Evolutionary conservation across 35 echinoderm and acorn worm genomes (phyloP), one percentile per base, ranked within the genome.

Genomic region (Ophiothrix spiculata): DNA sequence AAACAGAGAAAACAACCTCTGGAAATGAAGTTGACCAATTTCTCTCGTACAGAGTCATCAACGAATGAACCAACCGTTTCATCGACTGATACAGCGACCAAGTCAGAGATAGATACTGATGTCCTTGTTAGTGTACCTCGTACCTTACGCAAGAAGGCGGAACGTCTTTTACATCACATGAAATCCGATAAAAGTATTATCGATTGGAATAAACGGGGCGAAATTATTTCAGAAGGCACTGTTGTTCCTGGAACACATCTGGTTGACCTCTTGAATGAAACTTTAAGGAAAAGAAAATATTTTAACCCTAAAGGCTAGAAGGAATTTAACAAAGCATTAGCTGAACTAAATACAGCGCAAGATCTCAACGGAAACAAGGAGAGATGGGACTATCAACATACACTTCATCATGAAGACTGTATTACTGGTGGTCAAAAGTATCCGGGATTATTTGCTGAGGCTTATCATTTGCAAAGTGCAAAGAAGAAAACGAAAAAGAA

Each of bases 321-420:
- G 41, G 46, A 54, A 35, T 87, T 87, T 38, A 75, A 31, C 17
- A 15, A 39, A 1, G 39, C 74, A 12, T n/a, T 87, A 31, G 32
- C 0, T 1, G 31, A 13, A 17, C 36, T 79, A 33, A 39, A 87
- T 31, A 40, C 77, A 14, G 75, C 85, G 0, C 74, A 64, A 31
- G 85, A 87, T 32, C 36, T 87, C 4, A 41, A 79, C 17, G 85
- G 75, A 1, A 56, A 87, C 38, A 37, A 25, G n/a, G 77, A 87
- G 0, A 38, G 85, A 23, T 75, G 85, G 85, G 60, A 33, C 25
- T 79, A 36, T 12, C 69, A 75, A 39, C 64, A n/a, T 33, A n/a
- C 28, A 38, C n/a, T 29, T 12, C 19, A 32, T 16, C 35, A 85
- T 4, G 4, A 54, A 40, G 31, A 21, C n/a, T n/a, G n/a, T n/a